Evolutionary conservation across 2,888 invertebrate species (phyloP).

Genomic region (Amitus sp.): DNA sequence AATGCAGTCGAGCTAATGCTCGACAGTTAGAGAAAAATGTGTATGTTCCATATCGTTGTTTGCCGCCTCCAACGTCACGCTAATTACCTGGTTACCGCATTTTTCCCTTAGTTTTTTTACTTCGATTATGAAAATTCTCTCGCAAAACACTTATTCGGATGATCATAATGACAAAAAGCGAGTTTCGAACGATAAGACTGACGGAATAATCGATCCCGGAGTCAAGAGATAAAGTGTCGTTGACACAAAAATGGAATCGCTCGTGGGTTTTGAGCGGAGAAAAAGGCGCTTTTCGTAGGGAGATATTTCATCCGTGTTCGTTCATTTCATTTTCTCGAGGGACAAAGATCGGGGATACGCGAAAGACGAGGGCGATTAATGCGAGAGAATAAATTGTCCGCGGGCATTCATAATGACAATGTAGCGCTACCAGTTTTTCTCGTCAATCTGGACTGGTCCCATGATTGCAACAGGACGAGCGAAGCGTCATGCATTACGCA

Average conservation of each 20-base stretch:
- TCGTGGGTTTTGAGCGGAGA: neutral
- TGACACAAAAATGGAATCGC: too few relatives aligned
- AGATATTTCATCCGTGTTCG: neutral
- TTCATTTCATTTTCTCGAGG: too few relatives aligned
- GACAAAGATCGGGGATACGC: too few relatives aligned
- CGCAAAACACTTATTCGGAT: neutral
- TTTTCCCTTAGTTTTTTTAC: neutral
- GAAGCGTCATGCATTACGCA: constrained; percentile 48
- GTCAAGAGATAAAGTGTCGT: too few relatives aligned
- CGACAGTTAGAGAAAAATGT: constrained; percentile 13
- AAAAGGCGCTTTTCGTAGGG: neutral
- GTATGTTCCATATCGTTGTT: constrained; percentile 2
- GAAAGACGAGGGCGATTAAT: neutral
- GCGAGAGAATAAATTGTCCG: neutral
- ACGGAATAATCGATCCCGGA: too few relatives aligned
- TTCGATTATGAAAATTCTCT: neutral
- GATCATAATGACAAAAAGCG: too few relatives aligned
- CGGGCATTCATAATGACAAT: constrained; percentile 6
- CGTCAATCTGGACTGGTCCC: constrained; percentile 28
- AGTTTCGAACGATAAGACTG: too few relatives aligned
- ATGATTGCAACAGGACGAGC: constrained; percentile 29
- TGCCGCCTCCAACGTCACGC: constrained; percentile 15
- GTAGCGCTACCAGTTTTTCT: constrained; percentile 47
- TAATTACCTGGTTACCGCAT: constrained; percentile 13
- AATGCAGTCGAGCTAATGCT: constrained; percentile 19